Base-by-base conservation (phyloP, 2,797 vertebrate species). In the Triplophysa yarkandensis region DNA sequence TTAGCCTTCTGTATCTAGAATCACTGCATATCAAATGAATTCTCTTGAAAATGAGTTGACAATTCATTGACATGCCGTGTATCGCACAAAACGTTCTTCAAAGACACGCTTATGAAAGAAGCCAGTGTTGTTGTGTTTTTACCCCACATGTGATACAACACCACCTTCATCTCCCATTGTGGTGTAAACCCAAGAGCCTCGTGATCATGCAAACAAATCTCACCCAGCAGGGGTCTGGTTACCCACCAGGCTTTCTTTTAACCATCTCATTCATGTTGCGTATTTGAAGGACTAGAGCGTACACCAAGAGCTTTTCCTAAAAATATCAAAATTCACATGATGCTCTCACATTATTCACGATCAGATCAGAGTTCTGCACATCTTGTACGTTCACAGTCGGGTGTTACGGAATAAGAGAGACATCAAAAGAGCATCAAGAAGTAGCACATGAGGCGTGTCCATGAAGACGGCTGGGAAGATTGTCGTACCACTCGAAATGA, bases 11-110 rank as follows among this genome's bases (percentile, higher is more conserved):
- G 71, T 14, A 30, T 66, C 80, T 77, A 82, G 54, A 77, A 80
- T 76, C 68, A 68, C 73, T 77, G 75, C 74, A 71, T 66, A 74
- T 82, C 81, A 82, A 78, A 68, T 62, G 68, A 85, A 84, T 85
- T 90, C 88, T 91, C 91, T 88, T 50, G 77, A n/a, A n/a, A n/a
- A n/a, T n/a, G 82, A 85, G 43, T 83, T 83, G 83, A 84, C 85
- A 83, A 87, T 89, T 88, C 79, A 83, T 89, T 87, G 74, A 11
- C 84, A n/a, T n/a, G n/a, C n/a, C n/a, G 78, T 78, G 88, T 90
- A 92, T 92, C 90, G 89, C 88, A 89, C 87, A 86, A 88, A 87
- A 86, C 70, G 68, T 87, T 86, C 85, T 83, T 90, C 90, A 91
- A 72, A 72, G 70, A 63, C 58, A 41, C 62, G 58, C 32, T 63